A percentile compares a stretch with the other conserved stretches of the same genome.
Evolutionary conservation across 2,888 invertebrate species (phyloP).

Genomic region (Steromphala cineraria): DNA sequence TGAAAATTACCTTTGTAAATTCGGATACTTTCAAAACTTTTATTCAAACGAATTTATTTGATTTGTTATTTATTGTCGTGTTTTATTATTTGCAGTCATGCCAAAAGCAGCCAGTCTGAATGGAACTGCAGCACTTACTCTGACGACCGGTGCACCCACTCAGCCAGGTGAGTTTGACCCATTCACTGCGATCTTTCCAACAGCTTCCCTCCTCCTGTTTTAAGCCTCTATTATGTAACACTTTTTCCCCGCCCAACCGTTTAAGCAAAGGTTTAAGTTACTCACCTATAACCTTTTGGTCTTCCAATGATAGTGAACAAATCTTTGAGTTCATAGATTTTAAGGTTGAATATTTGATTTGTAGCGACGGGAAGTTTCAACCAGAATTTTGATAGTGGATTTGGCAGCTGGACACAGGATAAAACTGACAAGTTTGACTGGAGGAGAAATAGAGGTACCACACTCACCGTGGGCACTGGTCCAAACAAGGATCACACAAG

Average conservation of each 20-base stretch:
- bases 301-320: too few species aligned
- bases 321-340: too few species aligned
- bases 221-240: too few species aligned
- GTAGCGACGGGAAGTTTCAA: conserved; percentile 24
- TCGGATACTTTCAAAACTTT: too few species aligned
- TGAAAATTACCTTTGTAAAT: too few species aligned
- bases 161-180: conserved; percentile 44
- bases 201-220: too few species aligned
- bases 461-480: conserved; percentile 59
- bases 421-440: conserved; percentile 63
- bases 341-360: not conserved
- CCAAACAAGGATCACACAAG: conserved; percentile 69
- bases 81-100: conserved; percentile 45
- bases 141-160: conserved; percentile 38
- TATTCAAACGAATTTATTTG: too few species aligned
- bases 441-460: conserved; percentile 51
- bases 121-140: conserved; percentile 35
- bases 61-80: too few species aligned
- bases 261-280: too few species aligned
- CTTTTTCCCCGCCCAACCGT: too few species aligned
- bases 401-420: conserved; percentile 58
- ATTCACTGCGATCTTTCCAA: too few species aligned
- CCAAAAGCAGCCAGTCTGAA: conserved; percentile 42
- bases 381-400: conserved; percentile 51
- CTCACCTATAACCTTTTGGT: too few species aligned